These are phyloP conservation scores for Calyptommatus sinebrachiatus DNA, from an alignment of 2,113 vertebrate genomes.

Conservation along the genomic window DNA sequence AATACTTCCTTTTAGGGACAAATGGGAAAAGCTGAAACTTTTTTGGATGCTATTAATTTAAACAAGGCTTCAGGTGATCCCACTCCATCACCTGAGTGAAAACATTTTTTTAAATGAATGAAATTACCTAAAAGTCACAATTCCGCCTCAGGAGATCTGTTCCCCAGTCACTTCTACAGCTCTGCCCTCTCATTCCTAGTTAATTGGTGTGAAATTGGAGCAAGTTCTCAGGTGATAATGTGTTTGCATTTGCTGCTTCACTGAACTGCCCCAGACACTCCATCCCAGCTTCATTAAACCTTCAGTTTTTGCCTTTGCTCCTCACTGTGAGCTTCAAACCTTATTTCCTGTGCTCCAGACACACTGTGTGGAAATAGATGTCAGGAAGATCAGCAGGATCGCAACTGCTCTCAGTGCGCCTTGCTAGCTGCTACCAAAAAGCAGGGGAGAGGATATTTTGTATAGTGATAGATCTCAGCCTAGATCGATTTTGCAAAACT, in stretches of 20 bases:
- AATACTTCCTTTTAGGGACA: not conserved
- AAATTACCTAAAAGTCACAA: constrained; percentile 51
- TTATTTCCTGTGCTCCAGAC: constrained; percentile 69
- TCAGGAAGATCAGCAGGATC: constrained; percentile 57
- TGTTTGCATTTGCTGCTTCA: constrained; percentile 77
- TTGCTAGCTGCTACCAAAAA: constrained; percentile 32
- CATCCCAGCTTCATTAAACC: constrained; percentile 71
- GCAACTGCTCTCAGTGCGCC: constrained; percentile 42
- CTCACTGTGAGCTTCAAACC: constrained; percentile 70
- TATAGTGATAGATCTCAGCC: constrained; percentile 31
- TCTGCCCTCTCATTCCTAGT: constrained; percentile 71
- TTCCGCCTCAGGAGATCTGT: constrained; percentile 44
- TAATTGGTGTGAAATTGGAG: constrained; percentile 77
- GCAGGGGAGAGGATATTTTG: constrained; percentile 12
- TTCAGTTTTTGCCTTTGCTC: constrained; percentile 60
- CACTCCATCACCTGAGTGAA: not conserved
- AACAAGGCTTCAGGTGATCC: not conserved
- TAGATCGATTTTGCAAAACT: not conserved
- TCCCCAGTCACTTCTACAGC: constrained; percentile 50
- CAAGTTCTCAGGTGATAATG: constrained; percentile 76
- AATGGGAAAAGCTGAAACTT: not conserved
- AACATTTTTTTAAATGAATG: not conserved
- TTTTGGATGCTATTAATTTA: not conserved
- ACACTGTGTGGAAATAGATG: constrained; percentile 52
- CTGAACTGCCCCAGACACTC: constrained; percentile 66